phyloP scores from a whole-genome alignment of 2,888 invertebrate species.

The Bunonema sp. region DNA sequence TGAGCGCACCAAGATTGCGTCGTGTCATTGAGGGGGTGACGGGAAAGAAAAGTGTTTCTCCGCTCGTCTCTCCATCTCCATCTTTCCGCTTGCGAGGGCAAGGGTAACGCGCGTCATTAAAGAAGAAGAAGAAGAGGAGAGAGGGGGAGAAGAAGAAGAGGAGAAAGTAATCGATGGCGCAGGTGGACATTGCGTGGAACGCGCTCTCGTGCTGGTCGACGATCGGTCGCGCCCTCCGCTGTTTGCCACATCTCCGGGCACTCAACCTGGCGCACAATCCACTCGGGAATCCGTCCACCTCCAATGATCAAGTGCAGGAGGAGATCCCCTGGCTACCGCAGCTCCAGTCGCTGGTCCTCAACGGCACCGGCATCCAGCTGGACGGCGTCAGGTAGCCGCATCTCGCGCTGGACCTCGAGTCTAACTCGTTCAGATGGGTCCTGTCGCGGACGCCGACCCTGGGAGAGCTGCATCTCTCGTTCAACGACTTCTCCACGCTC shows the following conservation, averaged over 20 bases:
- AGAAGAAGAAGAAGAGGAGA: not conserved
- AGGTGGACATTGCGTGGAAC: constrained; percentile 10
- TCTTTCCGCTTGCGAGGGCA: not conserved
- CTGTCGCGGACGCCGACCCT: constrained; percentile 47
- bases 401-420: too few species aligned
- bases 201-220: constrained; percentile 6
- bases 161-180: not conserved
- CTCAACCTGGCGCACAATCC: constrained; percentile 13
- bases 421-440: constrained; percentile 3
- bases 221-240: constrained; percentile 4
- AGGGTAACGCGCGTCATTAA: not conserved
- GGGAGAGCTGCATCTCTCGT: constrained; percentile 76
- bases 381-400: constrained; percentile 10
- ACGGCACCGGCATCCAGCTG: constrained; percentile 3
- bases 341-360: not conserved
- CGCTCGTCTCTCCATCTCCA: too few species aligned
- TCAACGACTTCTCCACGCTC: constrained; percentile 56
- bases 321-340: not conserved
- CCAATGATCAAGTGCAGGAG: not conserved
- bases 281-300: not conserved
- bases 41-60: not conserved
- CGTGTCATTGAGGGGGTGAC: not conserved
- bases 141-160: not conserved
- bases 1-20: too few species aligned
- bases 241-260: constrained; percentile 6